Percentiles rank a stretch among this genome's conserved stretches.
phyloP scores from a whole-genome alignment of 2,113 vertebrate species.

The Microcebus griseorufus region DNA sequence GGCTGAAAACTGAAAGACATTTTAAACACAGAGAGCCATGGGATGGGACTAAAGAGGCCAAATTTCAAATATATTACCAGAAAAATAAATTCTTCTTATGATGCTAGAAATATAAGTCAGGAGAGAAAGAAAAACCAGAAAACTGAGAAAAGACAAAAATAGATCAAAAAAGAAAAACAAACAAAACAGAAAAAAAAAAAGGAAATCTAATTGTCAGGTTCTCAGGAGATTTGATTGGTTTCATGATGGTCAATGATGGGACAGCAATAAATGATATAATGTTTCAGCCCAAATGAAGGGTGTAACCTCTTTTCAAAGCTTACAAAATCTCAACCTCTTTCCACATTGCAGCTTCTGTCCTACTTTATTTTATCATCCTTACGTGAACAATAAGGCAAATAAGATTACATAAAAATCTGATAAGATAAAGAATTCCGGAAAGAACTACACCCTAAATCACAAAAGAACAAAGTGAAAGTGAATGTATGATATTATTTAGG shows the following conservation, averaged over 20 bases:
- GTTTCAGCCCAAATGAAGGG: background rate
- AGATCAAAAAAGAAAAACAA: background rate
- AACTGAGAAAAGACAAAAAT: background rate
- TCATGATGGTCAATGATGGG: background rate
- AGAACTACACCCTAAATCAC: background rate
- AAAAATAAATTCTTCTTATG: background rate
- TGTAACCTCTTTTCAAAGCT: background rate
- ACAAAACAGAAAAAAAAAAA: background rate
- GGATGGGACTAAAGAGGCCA: background rate
- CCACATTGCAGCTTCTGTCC: background rate
- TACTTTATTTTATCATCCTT: background rate
- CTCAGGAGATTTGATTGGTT: background rate
- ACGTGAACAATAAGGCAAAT: background rate
- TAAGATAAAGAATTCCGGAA: background rate
- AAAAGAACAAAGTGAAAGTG: background rate
- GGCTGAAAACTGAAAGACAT: background rate
- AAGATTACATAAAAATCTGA: background rate
- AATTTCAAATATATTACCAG: background rate
- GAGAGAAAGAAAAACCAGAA: background rate
- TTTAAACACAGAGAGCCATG: background rate
- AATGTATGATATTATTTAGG: background rate
- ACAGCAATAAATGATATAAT: background rate
- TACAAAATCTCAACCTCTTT: background rate
- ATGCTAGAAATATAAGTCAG: background rate
- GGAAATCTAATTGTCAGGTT: background rate